Conservation (phyloP, 1,140 invertebrate species). For the Drosophila suzukii region DNA sequence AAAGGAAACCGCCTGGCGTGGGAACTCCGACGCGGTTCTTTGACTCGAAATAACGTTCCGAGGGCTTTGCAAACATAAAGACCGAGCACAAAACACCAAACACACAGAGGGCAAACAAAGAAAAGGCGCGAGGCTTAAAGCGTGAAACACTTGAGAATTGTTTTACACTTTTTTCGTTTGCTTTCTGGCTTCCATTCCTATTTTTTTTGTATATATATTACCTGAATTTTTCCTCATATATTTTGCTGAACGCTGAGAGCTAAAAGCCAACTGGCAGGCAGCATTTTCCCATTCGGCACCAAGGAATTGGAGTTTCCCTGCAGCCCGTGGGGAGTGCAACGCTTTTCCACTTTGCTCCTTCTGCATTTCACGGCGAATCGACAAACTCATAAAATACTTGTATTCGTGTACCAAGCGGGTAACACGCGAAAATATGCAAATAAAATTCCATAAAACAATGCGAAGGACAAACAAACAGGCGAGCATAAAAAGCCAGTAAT, state of each 20-base stretch:
- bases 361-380: conserved; percentile 65
- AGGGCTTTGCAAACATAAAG: conserved; percentile 7
- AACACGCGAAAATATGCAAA: conserved; percentile 76
- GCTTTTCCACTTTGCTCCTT: conserved; percentile 16
- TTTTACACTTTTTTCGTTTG: conserved; percentile 72
- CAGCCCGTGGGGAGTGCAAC: conserved; percentile 36
- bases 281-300: conserved; percentile 10
- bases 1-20: conserved; percentile 56
- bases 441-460: conserved; percentile 80
- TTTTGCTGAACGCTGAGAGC: conserved; percentile 17
- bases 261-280: conserved; percentile 27
- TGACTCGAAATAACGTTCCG: conserved; percentile 4
- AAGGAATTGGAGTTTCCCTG: conserved; percentile 9
- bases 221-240: conserved; percentile 49
- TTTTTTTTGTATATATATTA: conserved; percentile 2
- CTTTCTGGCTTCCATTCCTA: conserved; percentile 18
- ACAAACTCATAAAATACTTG: conserved; percentile 70
- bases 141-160: conserved; percentile 79
- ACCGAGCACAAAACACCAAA: conserved; percentile 30
- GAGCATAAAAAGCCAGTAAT: conserved; percentile 40
- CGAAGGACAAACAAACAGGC: conserved; percentile 59
- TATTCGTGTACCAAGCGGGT: conserved; percentile 33
- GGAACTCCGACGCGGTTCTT: conserved; percentile 42
- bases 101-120: conserved; percentile 31
- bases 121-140: conserved; percentile 73